A percentile compares a stretch with the other conserved stretches of the same genome.
phyloP scores from a whole-genome alignment of 30 jellyfish, hydroid and myxozoan genomes.

The Rhopilema esculentum region DNA sequence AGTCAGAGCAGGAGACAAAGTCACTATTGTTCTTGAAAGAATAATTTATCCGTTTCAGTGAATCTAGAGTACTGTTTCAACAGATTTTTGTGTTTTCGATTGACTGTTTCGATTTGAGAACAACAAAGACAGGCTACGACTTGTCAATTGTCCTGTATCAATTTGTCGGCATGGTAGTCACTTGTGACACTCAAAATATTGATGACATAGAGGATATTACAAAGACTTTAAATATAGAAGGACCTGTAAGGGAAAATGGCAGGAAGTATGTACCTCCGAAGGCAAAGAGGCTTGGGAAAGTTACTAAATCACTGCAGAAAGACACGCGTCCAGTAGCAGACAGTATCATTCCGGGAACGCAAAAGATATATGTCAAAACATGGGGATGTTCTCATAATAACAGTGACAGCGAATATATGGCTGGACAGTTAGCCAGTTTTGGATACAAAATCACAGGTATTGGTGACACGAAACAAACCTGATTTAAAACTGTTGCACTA shows the following conservation, averaged over 20 bases:
- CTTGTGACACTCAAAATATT: constrained; percentile 5
- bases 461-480: background rate
- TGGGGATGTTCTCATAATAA: constrained; percentile 97
- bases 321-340: constrained; percentile 64
- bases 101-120: too few species aligned
- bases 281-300: constrained; percentile 3
- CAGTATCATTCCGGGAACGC: constrained; percentile 94
- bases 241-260: constrained; percentile 29
- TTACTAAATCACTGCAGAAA: background rate
- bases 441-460: constrained; percentile 82
- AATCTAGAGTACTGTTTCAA: too few species aligned
- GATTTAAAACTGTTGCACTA: background rate
- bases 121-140: too few species aligned
- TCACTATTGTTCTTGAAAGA: too few species aligned
- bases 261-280: constrained; percentile 49
- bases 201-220: constrained; percentile 74
- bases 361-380: constrained; percentile 83
- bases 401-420: constrained; percentile 97
- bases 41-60: too few species aligned
- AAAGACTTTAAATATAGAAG: constrained; percentile 7
- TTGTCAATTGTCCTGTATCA: too few species aligned
- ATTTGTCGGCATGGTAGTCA: background rate
- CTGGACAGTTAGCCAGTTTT: constrained; percentile 88
- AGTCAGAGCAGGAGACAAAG: too few species aligned
- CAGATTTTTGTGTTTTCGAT: background rate